Evolutionary conservation across 2,797 vertebrate species (phyloP).

Genomic region (Myotis planiceps): DNA sequence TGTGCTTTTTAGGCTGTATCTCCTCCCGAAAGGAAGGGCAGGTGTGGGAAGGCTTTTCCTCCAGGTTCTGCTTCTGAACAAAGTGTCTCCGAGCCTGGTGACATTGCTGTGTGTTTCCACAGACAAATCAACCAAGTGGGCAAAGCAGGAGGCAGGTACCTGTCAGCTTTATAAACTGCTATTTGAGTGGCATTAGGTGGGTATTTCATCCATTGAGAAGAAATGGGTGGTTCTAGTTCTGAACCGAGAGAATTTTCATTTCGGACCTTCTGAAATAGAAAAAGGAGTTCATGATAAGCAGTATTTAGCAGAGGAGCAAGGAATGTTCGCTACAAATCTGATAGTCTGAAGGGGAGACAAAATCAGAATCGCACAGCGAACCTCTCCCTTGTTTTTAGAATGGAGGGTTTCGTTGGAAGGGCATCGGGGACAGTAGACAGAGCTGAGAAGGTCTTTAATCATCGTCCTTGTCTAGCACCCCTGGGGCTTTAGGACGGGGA

Average conservation of each 20-base stretch:
- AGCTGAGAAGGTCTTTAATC: neutral
- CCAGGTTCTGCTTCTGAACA: neutral
- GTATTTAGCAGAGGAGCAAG: neutral
- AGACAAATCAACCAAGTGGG: neutral
- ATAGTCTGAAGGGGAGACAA: neutral
- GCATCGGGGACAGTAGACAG: neutral
- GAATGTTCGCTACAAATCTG: neutral
- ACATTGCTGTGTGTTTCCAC: neutral
- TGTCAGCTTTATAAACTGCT: neutral
- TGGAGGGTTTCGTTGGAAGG: neutral
- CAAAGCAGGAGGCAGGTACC: neutral
- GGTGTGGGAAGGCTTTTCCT: neutral
- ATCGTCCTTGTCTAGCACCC: neutral
- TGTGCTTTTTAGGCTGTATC: neutral
- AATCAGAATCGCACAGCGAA: rapidly evolving
- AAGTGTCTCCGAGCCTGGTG: neutral
- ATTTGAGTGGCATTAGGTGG: neutral
- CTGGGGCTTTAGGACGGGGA: neutral
- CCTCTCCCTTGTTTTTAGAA: neutral
- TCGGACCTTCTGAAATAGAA: neutral
- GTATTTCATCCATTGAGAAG: neutral
- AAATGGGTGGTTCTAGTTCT: neutral
- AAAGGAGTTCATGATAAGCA: neutral
- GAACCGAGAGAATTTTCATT: neutral
- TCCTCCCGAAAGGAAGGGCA: neutral